A percentile compares a stretch with the other conserved stretches of the same genome.
Conservation (phyloP, 2,888 invertebrate genomes). For the Seira musarum region DNA sequence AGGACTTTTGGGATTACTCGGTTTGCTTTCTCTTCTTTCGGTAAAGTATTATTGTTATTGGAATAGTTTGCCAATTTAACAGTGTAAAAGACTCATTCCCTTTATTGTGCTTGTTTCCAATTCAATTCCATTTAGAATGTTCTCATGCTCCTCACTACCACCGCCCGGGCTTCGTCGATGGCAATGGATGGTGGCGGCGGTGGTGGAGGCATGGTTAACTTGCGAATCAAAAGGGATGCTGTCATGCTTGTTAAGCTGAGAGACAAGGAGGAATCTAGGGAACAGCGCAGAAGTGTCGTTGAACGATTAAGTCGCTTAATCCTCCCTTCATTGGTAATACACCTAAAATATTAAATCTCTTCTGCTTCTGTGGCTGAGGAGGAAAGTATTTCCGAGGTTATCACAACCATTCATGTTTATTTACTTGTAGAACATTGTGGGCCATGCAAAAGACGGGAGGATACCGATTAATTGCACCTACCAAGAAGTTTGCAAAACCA, state of each 20-base stretch:
- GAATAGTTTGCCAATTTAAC: too few species aligned
- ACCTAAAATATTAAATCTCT: neutral
- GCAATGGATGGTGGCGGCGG: conserved; percentile 26
- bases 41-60: conserved; percentile 42
- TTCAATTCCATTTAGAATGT: conserved; percentile 62
- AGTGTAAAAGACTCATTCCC: too few species aligned
- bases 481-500: conserved; percentile 63
- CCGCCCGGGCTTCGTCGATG: conserved; percentile 28
- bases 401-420: too few species aligned
- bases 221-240: conserved; percentile 33
- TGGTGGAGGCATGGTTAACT: conserved; percentile 14
- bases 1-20: conserved; percentile 64
- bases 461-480: conserved; percentile 62
- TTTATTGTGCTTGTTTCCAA: too few species aligned
- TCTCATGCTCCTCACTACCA: conserved; percentile 56
- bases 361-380: neutral
- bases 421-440: conserved; percentile 61
- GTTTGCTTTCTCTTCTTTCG: conserved; percentile 63
- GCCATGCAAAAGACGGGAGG: conserved; percentile 60
- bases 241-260: conserved; percentile 35
- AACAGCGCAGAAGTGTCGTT: conserved; percentile 22
- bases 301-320: conserved; percentile 55
- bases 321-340: conserved; percentile 60
- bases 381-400: too few species aligned
- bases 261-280: neutral